Percentiles rank a stretch among this genome's conserved stretches.
phyloP scores from a whole-genome alignment of 2,888 invertebrate genomes.

The Celastrina argiolus region DNA sequence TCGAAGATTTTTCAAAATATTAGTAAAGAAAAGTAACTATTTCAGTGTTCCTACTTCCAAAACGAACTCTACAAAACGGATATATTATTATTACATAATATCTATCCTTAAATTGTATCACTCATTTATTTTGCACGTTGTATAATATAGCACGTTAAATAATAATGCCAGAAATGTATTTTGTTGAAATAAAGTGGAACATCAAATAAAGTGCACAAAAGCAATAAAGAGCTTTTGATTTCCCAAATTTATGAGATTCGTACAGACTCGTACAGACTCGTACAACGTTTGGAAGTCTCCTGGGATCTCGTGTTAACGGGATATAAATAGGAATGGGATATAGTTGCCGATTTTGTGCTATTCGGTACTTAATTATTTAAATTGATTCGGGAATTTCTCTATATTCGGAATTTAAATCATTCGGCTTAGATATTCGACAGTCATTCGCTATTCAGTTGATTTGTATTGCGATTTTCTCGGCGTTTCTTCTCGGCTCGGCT shows the following conservation, averaged over 20 bases:
- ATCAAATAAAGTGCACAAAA: constrained; percentile 94
- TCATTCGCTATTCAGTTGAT: too few relatives aligned
- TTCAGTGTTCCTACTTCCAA: too few relatives aligned
- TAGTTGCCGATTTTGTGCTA: neutral
- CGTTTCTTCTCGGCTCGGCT: too few relatives aligned
- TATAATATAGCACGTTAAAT: too few relatives aligned
- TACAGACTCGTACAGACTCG: neutral
- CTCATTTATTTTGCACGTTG: too few relatives aligned
- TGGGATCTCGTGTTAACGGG: constrained; percentile 8
- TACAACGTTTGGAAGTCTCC: neutral
- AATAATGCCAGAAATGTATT: neutral
- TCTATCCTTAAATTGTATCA: too few relatives aligned
- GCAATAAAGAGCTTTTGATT: constrained; percentile 9
- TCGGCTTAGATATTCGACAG: too few relatives aligned
- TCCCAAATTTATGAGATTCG: neutral
- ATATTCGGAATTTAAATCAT: neutral
- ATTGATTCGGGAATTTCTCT: neutral
- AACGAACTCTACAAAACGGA: too few relatives aligned
- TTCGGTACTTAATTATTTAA: neutral
- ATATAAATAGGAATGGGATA: neutral
- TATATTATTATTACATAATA: too few relatives aligned
- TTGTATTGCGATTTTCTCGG: too few relatives aligned
- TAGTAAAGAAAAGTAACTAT: too few relatives aligned
- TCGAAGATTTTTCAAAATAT: too few relatives aligned
- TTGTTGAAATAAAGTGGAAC: constrained; percentile 5